Evolutionary conservation across 1,140 invertebrate species (phyloP), one percentile per base, ranked within the genome.

Genomic region (Scylla paramamosain): DNA sequence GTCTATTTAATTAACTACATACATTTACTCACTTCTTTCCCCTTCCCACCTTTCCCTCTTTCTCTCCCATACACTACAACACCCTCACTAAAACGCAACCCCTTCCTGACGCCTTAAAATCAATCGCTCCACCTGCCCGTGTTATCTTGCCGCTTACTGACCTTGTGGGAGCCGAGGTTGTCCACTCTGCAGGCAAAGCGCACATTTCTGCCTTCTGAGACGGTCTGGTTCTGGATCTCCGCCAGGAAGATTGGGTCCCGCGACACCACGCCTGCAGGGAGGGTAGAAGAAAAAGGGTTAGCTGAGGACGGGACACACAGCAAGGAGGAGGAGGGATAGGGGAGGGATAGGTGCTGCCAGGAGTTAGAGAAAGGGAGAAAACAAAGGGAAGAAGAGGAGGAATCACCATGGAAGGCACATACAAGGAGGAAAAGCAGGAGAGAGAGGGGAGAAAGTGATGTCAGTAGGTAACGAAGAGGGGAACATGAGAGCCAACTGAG

Each of bases 151-250:
- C 4, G 1, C 86, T 16, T 25, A 84, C 93, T 95, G 77, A 96
- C 96, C 94, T 96, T 96, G 89, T 96, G 95, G 83, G 95, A 92
- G 67, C 96, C 96, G 7, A 96, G 93, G 88, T 96, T 95, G 52
- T 96, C 96, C 12, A 96, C 96, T 45, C 95, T 77, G 83, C 96
- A 96, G 67, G 96, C 94, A 88, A 96, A 96, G n/a, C 89, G 45
- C 28, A 96, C 96, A 29, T 94, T 96, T 46, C 96, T 91, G 12
- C 96, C 96, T 86, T 96, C 96, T 14, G 96, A 94, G 14, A 96
- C 96, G 0, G 96, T 96, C 89, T 96, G 95, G 89, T 96, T 96
- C 90, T 96, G 94, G 89, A 96, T 95, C n/a, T 96, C 96, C 4
- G 95, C 93, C 20, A 96, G 95, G 83, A 96, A 96, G 59, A 95